Evolutionary conservation across 2,113 vertebrate species (phyloP).

Genomic region (Ranitomeya variabilis): DNA sequence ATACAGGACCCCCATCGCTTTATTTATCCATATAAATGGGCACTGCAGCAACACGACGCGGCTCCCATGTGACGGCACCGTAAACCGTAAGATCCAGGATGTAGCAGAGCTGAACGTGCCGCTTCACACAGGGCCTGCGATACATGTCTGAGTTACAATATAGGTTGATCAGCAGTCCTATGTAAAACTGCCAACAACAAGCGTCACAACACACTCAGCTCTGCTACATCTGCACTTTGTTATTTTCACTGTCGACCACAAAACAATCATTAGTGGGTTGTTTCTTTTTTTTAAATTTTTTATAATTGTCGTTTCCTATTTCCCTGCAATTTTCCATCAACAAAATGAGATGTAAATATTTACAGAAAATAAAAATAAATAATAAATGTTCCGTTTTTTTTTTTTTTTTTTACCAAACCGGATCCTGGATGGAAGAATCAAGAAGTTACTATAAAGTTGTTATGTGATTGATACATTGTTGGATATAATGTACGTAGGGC

Average conservation of each 20-base stretch:
- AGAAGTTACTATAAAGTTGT: too few species aligned
- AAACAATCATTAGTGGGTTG: too few species aligned
- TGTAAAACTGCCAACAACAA: background rate
- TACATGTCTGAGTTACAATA: background rate
- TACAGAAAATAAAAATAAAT: background rate
- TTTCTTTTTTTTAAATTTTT: too few species aligned
- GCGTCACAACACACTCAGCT: background rate
- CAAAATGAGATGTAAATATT: background rate
- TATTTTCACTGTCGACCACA: too few species aligned
- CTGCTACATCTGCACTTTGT: background rate
- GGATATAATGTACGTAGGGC: too few species aligned
- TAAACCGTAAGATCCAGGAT: background rate
- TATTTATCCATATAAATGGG: slow-evolving; percentile 1
- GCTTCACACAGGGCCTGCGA: background rate
- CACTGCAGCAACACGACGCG: background rate
- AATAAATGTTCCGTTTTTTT: background rate
- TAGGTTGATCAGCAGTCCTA: background rate
- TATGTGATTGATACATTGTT: too few species aligned
- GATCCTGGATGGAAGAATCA: too few species aligned
- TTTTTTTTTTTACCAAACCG: background rate
- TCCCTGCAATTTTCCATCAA: too few species aligned
- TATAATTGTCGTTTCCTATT: too few species aligned
- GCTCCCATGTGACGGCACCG: background rate
- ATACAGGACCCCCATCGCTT: background rate
- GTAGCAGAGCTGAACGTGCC: background rate